Evolutionary conservation across 2,113 vertebrate genomes (phyloP), one percentile per base, ranked within the genome.

Genomic region (Dasyprocta punctata): DNA sequence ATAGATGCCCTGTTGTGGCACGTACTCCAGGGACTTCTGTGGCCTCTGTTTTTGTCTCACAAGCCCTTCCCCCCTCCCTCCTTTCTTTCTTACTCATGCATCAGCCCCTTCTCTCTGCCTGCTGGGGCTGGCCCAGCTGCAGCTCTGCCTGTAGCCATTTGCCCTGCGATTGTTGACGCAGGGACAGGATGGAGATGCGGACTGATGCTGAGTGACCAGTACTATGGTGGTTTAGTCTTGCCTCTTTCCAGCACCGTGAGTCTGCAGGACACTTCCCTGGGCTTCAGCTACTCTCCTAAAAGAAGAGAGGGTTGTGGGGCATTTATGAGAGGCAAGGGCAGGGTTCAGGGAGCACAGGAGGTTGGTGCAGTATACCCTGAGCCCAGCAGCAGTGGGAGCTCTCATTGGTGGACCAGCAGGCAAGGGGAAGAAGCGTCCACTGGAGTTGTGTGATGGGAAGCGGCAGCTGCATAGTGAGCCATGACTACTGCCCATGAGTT

Each of bases 1-100:
- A 7, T 26, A 73, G 1, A 20, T 33, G 41, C 30, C 4, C 58
- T 10, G 54, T 56, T 44, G 38, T 52, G 36, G 14, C 22, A 0
- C 1, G 41, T 28, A 20, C 54, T 44, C 4, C 22, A 5, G 63
- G 17, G 77, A 16, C 1, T 11, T 33, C 2, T 0, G 6, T 17
- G 14, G n/a, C 33, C 4, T 60, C 1, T 54, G 47, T 67, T 71
- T 63, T 22, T 58, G 61, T 93, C 38, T 78, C 13, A 0, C 0
- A 2, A 5, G 10, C 36, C 49, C 22, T 12, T 16, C 36, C 7
- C 24, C 33, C 4, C 28, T 71, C 47, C 24, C 26, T 56, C 47
- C 28, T 54, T 80, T n/a, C 14, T 30, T 58, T 81, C 47, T 65
- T 28, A 30, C 54, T 26, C 41, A 10, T 1, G 11, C 2, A 54